phyloP scores from a whole-genome alignment of 92 coral and sea anemone species.

The Blastomussa wellsi region DNA sequence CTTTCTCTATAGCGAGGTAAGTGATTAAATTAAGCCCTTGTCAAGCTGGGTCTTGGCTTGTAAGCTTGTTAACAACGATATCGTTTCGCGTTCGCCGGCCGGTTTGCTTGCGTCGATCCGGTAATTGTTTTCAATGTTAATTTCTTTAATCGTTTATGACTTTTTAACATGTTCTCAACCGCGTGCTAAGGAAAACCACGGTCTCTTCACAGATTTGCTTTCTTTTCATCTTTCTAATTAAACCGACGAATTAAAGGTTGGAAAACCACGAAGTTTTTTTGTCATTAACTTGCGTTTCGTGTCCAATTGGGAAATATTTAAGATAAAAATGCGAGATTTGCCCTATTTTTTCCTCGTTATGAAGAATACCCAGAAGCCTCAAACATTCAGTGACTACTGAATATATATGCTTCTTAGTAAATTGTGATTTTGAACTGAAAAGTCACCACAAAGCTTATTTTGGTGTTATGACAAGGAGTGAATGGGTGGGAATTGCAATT shows the following conservation, averaged over 20 bases:
- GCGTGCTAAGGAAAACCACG: not conserved
- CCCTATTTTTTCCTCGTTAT: not conserved
- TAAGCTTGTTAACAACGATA: not conserved
- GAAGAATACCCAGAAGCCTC: no score
- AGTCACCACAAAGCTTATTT: not conserved
- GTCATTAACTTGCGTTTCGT: not conserved
- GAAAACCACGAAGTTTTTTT: conserved; percentile 27
- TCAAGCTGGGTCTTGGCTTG: not conserved
- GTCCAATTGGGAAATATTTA: not conserved
- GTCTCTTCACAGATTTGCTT: not conserved
- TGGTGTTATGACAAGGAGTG: not conserved
- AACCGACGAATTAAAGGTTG: not conserved
- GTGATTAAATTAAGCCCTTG: not conserved
- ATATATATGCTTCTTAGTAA: not conserved
- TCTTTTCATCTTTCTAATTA: not conserved
- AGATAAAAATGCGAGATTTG: not conserved
- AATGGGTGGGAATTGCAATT: conserved; percentile 24
- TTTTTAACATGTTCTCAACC: not conserved
- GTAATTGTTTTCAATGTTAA: not conserved
- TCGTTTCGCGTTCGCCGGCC: not conserved
- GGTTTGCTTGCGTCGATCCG: not conserved
- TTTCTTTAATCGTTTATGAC: not conserved
- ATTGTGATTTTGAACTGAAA: not conserved
- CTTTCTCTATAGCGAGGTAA: not conserved
- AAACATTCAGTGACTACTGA: not conserved